Conservation (phyloP, 2,888 invertebrate species). For the Leptinotarsa peninsularis region DNA sequence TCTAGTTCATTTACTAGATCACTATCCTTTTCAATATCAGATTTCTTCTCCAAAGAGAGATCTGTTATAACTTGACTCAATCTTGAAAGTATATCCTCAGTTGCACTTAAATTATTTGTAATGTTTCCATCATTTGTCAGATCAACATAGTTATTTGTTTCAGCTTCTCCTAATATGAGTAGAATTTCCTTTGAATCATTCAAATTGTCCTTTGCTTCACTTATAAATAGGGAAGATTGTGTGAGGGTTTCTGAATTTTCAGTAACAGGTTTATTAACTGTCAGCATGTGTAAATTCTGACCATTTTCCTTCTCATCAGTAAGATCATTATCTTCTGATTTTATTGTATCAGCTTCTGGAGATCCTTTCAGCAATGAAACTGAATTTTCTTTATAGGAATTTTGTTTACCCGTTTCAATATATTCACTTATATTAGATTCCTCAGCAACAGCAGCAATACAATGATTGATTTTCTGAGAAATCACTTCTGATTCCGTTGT, state of each 20-base stretch:
- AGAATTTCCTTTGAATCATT: conserved; percentile 38
- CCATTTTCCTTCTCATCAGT: not conserved
- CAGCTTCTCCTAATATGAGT: conserved; percentile 25
- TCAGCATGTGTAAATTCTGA: not conserved
- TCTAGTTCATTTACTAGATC: not conserved
- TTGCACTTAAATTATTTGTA: conserved; percentile 30
- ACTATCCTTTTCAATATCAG: not conserved
- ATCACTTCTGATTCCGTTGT: not conserved
- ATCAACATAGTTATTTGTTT: conserved; percentile 23
- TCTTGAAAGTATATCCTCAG: conserved; percentile 37
- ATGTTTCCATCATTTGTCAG: conserved; percentile 25
- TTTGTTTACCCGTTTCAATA: conserved; percentile 9
- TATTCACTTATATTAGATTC: not conserved
- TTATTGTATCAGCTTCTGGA: not conserved
- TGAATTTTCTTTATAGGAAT: conserved; percentile 4
- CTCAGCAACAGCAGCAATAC: not conserved
- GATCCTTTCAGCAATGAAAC: not conserved
- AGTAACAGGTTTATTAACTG: not conserved
- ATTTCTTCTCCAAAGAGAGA: not conserved
- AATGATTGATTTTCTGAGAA: not conserved
- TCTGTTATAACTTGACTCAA: conserved; percentile 28
- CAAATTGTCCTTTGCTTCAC: conserved; percentile 29
- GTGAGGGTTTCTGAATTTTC: not conserved
- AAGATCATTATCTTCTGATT: not conserved
- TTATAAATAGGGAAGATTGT: not conserved